These are phyloP conservation scores for Crossaster papposus DNA, from an alignment of 53 echinoderm and acorn worm species.

Conservation along the genomic window DNA sequence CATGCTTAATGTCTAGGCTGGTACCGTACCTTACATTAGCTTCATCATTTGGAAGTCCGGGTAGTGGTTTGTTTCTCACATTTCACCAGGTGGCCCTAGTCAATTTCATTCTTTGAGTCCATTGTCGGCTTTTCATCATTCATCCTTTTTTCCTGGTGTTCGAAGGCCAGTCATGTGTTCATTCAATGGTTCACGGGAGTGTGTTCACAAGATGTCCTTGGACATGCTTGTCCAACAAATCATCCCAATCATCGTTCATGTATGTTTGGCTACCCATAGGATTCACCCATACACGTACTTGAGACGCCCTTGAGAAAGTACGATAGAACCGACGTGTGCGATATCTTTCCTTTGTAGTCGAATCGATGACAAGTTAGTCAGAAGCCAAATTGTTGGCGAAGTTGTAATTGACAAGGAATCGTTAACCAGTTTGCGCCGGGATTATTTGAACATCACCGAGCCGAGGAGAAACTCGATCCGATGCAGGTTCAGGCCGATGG, in stretches of 20 bases:
- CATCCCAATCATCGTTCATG: neutral
- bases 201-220: neutral
- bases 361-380: no score
- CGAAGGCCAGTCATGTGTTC: neutral
- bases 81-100: neutral
- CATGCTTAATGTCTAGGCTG: constrained; percentile 6
- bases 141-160: neutral
- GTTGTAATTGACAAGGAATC: no score
- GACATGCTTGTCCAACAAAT: neutral
- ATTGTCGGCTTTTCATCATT: neutral
- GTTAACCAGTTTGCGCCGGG: no score
- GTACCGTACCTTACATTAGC: neutral
- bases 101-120: neutral
- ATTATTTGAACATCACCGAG: no score
- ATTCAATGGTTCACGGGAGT: neutral
- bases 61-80: no score
- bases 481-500: no score
- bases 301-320: neutral
- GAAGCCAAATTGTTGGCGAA: no score
- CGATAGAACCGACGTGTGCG: neutral
- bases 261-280: neutral
- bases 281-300: neutral
- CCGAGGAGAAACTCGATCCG: no score
- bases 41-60: no score
- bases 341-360: neutral